Conservation (phyloP, 1,140 invertebrate genomes). For the Camponotus vicinus region DNA sequence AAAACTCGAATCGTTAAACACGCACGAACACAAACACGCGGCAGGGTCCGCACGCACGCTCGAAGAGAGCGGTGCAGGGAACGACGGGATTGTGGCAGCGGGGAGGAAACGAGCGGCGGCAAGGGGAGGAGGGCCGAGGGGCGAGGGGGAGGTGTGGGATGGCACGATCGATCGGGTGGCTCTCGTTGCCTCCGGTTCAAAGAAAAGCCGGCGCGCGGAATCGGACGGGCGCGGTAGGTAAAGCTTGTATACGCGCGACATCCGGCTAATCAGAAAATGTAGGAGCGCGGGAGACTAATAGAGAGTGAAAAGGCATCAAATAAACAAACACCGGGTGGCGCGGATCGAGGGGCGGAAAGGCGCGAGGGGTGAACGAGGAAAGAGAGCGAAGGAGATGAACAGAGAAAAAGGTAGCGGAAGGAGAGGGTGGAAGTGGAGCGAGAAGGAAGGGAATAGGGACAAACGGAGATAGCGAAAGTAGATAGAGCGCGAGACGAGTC, state of each 20-base stretch:
- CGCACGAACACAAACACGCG: conserved; percentile 58
- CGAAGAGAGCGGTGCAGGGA: conserved; percentile 16
- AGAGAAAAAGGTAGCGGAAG: conserved; percentile 3
- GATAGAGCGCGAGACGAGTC: conserved; percentile 50
- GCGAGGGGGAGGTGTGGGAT: conserved; percentile 62
- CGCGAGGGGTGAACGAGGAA: conserved; percentile 37
- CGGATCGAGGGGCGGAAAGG: conserved; percentile 58
- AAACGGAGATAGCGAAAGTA: conserved; percentile 57
- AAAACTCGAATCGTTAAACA: conserved; percentile 75
- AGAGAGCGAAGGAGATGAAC: conserved; percentile 51
- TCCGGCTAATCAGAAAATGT: conserved; percentile 86
- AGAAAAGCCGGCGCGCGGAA: conserved; percentile 77
- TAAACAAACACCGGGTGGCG: conserved; percentile 84
- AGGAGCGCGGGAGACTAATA: conserved; percentile 85
- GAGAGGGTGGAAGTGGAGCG: conserved; percentile 34
- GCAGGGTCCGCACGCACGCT: conserved; percentile 17
- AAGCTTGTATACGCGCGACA: conserved; percentile 83
- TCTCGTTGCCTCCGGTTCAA: conserved; percentile 76
- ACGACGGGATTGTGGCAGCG: conserved; percentile 27
- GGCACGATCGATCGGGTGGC: conserved; percentile 75
- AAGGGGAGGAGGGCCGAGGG: conserved; percentile 56
- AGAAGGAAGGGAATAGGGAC: conserved; percentile 41
- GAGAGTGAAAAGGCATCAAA: conserved; percentile 87
- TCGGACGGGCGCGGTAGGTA: conserved; percentile 77
- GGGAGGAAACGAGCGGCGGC: conserved; percentile 54